Evolutionary conservation across 2,888 invertebrate species (phyloP).

Genomic region (Harpalus rubripes): DNA sequence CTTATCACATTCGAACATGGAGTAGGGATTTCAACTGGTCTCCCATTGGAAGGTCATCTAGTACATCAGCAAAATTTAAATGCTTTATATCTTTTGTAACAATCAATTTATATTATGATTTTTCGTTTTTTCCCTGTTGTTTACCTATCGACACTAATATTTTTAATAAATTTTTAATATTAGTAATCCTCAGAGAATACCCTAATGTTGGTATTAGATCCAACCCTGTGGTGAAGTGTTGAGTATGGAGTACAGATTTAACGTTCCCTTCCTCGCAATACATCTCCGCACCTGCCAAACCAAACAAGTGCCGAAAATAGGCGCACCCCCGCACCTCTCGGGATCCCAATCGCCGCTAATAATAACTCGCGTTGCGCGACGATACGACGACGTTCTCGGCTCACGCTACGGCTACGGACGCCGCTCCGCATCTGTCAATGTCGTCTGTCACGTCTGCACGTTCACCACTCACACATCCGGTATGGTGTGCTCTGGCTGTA

Average conservation of each 20-base stretch:
- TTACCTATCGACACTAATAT: no score
- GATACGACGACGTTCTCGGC: neutral
- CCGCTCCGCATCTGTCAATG: slow-evolving; percentile 60
- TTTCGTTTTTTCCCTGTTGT: no score
- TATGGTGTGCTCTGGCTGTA: no score
- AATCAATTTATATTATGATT: no score
- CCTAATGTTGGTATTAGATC: no score
- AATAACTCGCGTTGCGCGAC: slow-evolving; percentile 31
- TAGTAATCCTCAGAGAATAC: no score
- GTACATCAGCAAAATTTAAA: no score
- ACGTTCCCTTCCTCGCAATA: slow-evolving; percentile 65
- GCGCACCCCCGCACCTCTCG: slow-evolving; percentile 18
- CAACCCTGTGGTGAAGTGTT: slow-evolving; percentile 20
- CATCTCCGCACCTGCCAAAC: slow-evolving; percentile 66
- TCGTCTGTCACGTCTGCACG: slow-evolving; percentile 62
- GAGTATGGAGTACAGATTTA: slow-evolving; percentile 54
- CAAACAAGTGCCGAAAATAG: slow-evolving; percentile 65
- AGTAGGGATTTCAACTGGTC: no score
- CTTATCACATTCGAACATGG: no score
- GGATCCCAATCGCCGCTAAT: slow-evolving; percentile 59
- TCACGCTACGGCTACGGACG: slow-evolving; percentile 1
- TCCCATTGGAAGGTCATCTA: no score
- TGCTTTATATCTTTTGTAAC: no score
- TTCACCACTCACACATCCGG: slow-evolving; percentile 53
- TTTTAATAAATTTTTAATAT: no score